These are phyloP conservation scores for Sycophila texana DNA, from an alignment of 2,888 invertebrate genomes.

Conservation along the genomic window DNA sequence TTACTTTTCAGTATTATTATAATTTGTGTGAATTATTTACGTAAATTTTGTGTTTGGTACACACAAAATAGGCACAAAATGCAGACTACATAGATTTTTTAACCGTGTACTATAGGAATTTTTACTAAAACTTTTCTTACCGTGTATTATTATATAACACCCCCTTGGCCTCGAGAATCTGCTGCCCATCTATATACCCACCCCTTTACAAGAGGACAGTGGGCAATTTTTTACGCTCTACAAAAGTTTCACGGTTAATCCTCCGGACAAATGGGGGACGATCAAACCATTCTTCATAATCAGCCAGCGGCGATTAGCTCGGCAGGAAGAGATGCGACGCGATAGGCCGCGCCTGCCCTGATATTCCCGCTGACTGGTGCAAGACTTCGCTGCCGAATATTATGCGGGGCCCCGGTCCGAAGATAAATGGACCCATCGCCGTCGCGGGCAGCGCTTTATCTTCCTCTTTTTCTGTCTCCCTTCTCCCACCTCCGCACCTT, in stretches of 20 bases:
- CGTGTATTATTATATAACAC: too few species aligned
- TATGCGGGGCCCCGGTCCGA: constrained; percentile 22
- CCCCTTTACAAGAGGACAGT: background rate
- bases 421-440: constrained; percentile 36
- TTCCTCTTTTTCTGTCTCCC: background rate
- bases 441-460: constrained; percentile 23
- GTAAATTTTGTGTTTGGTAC: too few species aligned
- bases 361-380: constrained; percentile 37
- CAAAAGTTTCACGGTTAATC: background rate
- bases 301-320: constrained; percentile 16
- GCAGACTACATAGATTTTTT: too few species aligned
- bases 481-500: background rate
- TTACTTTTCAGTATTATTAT: too few species aligned
- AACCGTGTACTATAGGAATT: too few species aligned
- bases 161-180: constrained; percentile 17
- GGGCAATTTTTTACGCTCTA: background rate
- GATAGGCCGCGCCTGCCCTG: constrained; percentile 20
- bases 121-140: too few species aligned
- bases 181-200: background rate
- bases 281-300: background rate
- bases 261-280: background rate
- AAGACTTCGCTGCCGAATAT: constrained; percentile 28
- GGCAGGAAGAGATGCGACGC: constrained; percentile 27
- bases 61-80: too few species aligned
- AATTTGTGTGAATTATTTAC: too few species aligned